Conservation (phyloP, 2,797 vertebrate genomes). For the Lutjanus campechanus region DNA sequence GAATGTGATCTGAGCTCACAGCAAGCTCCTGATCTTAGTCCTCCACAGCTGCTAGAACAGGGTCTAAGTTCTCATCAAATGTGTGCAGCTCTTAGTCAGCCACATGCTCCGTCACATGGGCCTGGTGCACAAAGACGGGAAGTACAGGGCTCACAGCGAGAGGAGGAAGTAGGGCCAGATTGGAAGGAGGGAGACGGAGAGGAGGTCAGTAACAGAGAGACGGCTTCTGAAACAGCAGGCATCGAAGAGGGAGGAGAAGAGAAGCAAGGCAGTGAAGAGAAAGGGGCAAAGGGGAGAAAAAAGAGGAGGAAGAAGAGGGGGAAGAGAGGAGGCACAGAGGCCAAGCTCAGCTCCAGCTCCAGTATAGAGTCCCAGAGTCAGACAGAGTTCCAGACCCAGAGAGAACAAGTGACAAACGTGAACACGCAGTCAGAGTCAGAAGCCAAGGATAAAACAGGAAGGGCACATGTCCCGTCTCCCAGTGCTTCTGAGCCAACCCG, state of each 20-base stretch:
- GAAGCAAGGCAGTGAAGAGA: constrained; percentile 35
- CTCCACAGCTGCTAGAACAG: constrained; percentile 51
- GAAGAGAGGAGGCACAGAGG: constrained; percentile 49
- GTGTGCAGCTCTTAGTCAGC: constrained; percentile 55
- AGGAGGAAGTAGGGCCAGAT: constrained; percentile 62
- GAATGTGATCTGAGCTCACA: constrained; percentile 34
- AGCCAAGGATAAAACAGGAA: constrained; percentile 46
- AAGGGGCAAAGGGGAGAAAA: constrained; percentile 51
- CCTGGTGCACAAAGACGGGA: constrained; percentile 74
- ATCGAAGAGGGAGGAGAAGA: constrained; percentile 34
- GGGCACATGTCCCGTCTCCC: constrained; percentile 21
- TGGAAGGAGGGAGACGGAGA: constrained; percentile 43
- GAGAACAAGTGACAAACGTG: constrained; percentile 15
- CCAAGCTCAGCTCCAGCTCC: constrained; percentile 64
- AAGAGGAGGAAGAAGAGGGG: constrained; percentile 65
- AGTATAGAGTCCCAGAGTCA: constrained; percentile 57
- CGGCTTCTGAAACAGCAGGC: constrained; percentile 41
- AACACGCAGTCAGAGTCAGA: constrained; percentile 16
- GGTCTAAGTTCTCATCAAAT: constrained; percentile 38
- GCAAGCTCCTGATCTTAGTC: constrained; percentile 32
- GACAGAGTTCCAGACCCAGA: constrained; percentile 26
- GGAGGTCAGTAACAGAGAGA: constrained; percentile 37
- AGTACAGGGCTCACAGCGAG: constrained; percentile 58
- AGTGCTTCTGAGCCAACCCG: constrained; percentile 33
- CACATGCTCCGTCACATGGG: constrained; percentile 69